Evolutionary conservation across 2,888 invertebrate species (phyloP), one percentile per base, ranked within the genome.

Genomic region (Scaptomyza reducta): DNA sequence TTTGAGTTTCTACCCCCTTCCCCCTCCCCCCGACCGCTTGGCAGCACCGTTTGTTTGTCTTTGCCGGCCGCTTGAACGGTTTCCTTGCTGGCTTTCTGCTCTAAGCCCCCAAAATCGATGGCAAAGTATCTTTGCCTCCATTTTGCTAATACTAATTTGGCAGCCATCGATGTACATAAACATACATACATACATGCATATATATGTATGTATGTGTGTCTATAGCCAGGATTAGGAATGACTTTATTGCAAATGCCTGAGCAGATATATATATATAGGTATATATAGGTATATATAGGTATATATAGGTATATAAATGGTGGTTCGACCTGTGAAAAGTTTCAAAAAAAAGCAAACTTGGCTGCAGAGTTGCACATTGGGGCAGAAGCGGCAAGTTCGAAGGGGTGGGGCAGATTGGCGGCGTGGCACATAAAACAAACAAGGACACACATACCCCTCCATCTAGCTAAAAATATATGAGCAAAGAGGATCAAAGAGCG

Each of bases 341-440:
- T 82, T 87, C 75, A 81, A 10, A 10, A 31, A 31, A 10, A 10
- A 84, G 71, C 77, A 82, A 87, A 82, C 87, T 82, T 82, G 82
- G 65, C 85, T 83, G 85, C 82, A 87, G 58, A 77, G 78, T 87
- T 82, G 87, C 85, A 87, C 87, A n/a, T 80, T 87, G 84, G 77
- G 69, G 70, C 84, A 77, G n/a, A 87, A 87, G 88, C 78, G 80
- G 68, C 65, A 84, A 74, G 63, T 41, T 41, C 82, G n/a, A 0
- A 35, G 38, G 16, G 31, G 31, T 6, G n/a, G 2, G 35, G 35
- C 13, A 10, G n/a, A 3, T 6, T 6, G n/a, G 14, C 14, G 38
- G 38, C 14, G 9, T 35, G 38, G 38, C 38, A 38, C 86, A 88
- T 79, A 79, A 86, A 85, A 86, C 83, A 86, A 87, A 87, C 74